Evolutionary conservation across 2,888 invertebrate species (phyloP).

Genomic region (Dynastes maya): DNA sequence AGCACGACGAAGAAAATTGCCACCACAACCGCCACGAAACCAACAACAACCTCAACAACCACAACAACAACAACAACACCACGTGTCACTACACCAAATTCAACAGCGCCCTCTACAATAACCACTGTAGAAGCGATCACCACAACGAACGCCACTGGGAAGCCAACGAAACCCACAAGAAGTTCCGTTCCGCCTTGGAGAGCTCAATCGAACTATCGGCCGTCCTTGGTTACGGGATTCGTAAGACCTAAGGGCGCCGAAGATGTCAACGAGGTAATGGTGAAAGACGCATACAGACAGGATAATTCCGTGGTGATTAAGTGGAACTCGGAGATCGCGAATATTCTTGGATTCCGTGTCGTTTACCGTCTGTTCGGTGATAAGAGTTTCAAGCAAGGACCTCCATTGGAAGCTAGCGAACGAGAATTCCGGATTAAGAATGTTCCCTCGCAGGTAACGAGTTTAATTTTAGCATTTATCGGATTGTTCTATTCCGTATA

Average conservation of each 20-base stretch:
- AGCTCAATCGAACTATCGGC: constrained; percentile 72
- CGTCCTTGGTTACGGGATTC: constrained; percentile 82
- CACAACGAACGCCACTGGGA: constrained; percentile 59
- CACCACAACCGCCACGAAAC: constrained; percentile 56
- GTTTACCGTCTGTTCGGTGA: constrained; percentile 93
- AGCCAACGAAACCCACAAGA: constrained; percentile 60
- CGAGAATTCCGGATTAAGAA: constrained; percentile 94
- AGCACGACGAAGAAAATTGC: constrained; percentile 60
- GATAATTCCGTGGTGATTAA: constrained; percentile 92
- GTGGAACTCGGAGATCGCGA: constrained; percentile 91
- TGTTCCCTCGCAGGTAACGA: constrained; percentile 86
- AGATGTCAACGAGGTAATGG: constrained; percentile 83
- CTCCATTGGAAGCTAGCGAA: constrained; percentile 90
- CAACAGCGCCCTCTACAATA: constrained; percentile 61
- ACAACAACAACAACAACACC: constrained; percentile 53
- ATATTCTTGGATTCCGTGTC: constrained; percentile 91
- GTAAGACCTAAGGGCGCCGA: constrained; percentile 77
- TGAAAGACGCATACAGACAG: constrained; percentile 88
- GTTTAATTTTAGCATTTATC: background rate
- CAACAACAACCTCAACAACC: constrained; percentile 52
- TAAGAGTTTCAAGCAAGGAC: constrained; percentile 91
- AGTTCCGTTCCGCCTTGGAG: constrained; percentile 64
- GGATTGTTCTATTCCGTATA: too few relatives aligned
- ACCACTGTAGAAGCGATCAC: constrained; percentile 62
- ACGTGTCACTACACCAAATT: constrained; percentile 55